Conservation (phyloP, 1,140 invertebrate genomes). For the Chrysopa pallens region DNA sequence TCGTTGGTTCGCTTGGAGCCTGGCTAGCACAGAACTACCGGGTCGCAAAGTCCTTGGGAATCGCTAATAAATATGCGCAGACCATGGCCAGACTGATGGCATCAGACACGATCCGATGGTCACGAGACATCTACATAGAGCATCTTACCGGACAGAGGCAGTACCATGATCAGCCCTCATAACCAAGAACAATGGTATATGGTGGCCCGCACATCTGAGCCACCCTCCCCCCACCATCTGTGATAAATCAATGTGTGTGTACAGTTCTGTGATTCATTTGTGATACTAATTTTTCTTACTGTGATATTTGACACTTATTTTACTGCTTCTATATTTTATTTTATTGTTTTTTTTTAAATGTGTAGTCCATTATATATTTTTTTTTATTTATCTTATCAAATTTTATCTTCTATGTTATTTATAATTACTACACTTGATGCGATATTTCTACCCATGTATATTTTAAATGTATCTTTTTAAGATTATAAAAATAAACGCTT, state of each 20-base stretch:
- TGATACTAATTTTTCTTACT: too few relatives aligned
- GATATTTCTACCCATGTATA: too few relatives aligned
- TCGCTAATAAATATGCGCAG: constrained; percentile 1
- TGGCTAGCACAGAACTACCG: constrained; percentile 13
- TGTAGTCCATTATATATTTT: too few relatives aligned
- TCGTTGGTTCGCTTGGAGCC: constrained; percentile 12
- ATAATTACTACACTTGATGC: too few relatives aligned
- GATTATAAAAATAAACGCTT: too few relatives aligned
- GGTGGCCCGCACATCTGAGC: neutral
- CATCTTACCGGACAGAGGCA: neutral
- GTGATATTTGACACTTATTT: too few relatives aligned
- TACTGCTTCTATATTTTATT: too few relatives aligned
- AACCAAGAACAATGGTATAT: neutral
- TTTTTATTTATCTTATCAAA: too few relatives aligned
- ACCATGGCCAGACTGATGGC: constrained; percentile 11
- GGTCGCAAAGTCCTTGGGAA: constrained; percentile 3
- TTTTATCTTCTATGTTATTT: too few relatives aligned
- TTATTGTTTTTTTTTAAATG: too few relatives aligned
- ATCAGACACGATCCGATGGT: constrained; percentile 11
- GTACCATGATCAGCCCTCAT: neutral
- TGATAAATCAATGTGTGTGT: neutral
- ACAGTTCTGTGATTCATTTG: neutral
- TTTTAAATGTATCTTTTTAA: too few relatives aligned
- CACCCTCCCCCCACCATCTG: neutral
- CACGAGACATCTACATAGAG: constrained; percentile 12